Percentiles rank a stretch among this genome's conserved stretches.
Evolutionary conservation across 1,140 invertebrate genomes (phyloP).

Genomic region (Drosophila azteca): DNA sequence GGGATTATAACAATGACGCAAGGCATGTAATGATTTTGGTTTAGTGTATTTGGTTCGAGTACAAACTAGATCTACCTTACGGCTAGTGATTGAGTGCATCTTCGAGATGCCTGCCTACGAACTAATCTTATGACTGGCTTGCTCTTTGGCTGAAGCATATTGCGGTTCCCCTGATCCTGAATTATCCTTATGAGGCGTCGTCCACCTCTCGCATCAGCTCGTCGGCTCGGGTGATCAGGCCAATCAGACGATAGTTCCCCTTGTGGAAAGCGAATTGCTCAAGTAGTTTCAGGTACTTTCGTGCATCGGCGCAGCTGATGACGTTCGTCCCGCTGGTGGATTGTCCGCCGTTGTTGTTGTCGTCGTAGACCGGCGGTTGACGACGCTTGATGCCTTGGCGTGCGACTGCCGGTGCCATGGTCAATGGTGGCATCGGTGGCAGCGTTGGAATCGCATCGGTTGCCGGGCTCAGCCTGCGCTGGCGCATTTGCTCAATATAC

Average conservation of each 20-base stretch:
- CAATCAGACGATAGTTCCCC: slow-evolving; percentile 77
- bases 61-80: slow-evolving; percentile 54
- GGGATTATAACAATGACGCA: slow-evolving; percentile 16
- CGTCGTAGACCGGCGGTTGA: slow-evolving; percentile 40
- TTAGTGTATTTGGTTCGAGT: slow-evolving; percentile 68
- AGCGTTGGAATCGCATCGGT: slow-evolving; percentile 8
- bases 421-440: slow-evolving; percentile 54
- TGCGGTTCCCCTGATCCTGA: not conserved
- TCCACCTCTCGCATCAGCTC: slow-evolving; percentile 77
- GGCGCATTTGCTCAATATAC: slow-evolving; percentile 68
- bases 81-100: slow-evolving; percentile 71
- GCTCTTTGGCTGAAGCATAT: slow-evolving; percentile 10
- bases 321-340: slow-evolving; percentile 38
- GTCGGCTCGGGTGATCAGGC: slow-evolving; percentile 72
- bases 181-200: slow-evolving; percentile 35
- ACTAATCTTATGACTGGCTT: slow-evolving; percentile 16
- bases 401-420: slow-evolving; percentile 39
- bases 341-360: slow-evolving; percentile 60
- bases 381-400: slow-evolving; percentile 41
- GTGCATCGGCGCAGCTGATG: slow-evolving; percentile 68
- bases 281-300: slow-evolving; percentile 75
- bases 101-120: slow-evolving; percentile 59
- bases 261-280: slow-evolving; percentile 76
- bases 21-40: slow-evolving; percentile 5
- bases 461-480: slow-evolving; percentile 31